phyloP scores from a whole-genome alignment of 2,797 vertebrate genomes.

The Chrysocyon brachyurus region DNA sequence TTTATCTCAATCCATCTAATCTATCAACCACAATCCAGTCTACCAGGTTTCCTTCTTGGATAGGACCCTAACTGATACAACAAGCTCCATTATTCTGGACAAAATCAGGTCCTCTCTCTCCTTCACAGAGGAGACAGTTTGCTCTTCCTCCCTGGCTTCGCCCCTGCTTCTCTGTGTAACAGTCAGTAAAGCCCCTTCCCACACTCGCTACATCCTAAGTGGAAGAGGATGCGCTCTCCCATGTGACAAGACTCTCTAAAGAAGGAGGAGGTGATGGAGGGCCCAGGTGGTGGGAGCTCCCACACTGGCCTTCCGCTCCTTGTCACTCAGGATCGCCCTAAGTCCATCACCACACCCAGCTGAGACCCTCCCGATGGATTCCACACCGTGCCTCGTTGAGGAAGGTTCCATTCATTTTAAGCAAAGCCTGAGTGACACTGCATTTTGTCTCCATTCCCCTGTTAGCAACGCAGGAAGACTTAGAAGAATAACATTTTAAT shows the following conservation, averaged over 20 bases:
- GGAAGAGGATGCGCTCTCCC: background rate
- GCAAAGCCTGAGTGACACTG: background rate
- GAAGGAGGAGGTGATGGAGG: background rate
- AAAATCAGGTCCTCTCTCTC: background rate
- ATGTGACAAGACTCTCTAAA: too few relatives aligned
- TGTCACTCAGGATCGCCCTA: background rate
- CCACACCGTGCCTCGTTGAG: background rate
- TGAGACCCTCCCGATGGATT: background rate
- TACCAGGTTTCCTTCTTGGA: background rate
- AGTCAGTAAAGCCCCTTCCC: background rate
- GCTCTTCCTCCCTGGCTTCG: background rate
- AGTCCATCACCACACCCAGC: background rate
- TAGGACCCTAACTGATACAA: background rate
- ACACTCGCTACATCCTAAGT: too few relatives aligned
- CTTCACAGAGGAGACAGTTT: background rate
- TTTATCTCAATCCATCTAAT: background rate
- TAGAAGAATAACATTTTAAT: constrained; percentile 74
- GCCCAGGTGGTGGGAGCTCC: background rate
- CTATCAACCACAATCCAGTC: background rate
- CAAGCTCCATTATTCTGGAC: background rate
- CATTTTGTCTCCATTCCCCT: background rate
- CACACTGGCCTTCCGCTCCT: background rate
- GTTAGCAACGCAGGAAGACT: background rate
- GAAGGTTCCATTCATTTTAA: background rate
- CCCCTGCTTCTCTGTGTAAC: accelerated